Conservation (phyloP, 53 echinoderm and acorn worm genomes). For the Paelopatides confundens region DNA sequence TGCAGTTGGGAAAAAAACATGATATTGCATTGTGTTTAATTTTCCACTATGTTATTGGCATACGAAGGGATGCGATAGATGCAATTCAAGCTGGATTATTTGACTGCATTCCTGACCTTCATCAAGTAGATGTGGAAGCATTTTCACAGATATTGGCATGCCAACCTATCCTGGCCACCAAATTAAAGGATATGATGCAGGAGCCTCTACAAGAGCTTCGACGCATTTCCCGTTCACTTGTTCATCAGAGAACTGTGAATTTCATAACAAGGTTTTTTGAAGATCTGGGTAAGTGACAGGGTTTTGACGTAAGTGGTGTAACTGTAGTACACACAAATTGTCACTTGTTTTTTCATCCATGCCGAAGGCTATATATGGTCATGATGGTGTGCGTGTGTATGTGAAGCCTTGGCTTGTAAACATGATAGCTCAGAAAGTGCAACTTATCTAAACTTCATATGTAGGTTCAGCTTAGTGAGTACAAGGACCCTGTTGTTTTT, state of each 20-base stretch:
- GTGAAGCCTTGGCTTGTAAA: too few species aligned
- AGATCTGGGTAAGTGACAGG: background rate
- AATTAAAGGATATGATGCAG: background rate
- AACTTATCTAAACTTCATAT: too few species aligned
- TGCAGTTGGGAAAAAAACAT: background rate
- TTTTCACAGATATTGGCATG: background rate
- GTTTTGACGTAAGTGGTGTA: too few species aligned
- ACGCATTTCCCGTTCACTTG: background rate
- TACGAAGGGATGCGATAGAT: conserved; percentile 9
- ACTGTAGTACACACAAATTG: too few species aligned
- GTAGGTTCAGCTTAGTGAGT: too few species aligned
- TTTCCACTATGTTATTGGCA: conserved; percentile 6
- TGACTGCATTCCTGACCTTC: background rate
- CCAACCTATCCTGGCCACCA: background rate
- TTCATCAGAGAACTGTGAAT: conserved; percentile 1
- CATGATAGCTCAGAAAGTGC: too few species aligned
- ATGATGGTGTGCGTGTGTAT: too few species aligned
- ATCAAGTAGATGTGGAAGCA: background rate
- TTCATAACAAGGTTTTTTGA: background rate
- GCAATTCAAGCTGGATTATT: background rate
- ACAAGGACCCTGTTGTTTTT: too few species aligned
- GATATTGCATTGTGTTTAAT: background rate
- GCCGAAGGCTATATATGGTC: too few species aligned
- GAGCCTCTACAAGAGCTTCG: background rate
- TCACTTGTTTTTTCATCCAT: too few species aligned